phyloP scores from a whole-genome alignment of 2,888 invertebrate genomes.

The Drosophila basisetae region DNA sequence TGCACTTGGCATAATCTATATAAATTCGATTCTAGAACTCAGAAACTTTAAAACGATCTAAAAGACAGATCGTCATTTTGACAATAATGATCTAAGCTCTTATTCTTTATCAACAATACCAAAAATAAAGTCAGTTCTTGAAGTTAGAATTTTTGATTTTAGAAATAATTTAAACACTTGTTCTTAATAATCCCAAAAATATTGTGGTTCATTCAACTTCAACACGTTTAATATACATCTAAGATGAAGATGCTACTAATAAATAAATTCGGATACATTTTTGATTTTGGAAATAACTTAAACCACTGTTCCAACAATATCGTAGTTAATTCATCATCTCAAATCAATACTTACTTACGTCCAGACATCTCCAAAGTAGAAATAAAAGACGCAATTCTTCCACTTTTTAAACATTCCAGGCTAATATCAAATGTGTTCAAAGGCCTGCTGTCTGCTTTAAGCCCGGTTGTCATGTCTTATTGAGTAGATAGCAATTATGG shows the following conservation, averaged over 20 bases:
- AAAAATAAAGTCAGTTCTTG: not conserved
- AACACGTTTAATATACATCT: not conserved
- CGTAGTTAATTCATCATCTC: not conserved
- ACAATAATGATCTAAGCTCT: not conserved
- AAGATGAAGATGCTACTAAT: not conserved
- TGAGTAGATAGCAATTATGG: constrained; percentile 25
- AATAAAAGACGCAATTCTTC: not conserved
- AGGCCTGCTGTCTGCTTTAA: not conserved
- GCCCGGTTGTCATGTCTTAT: constrained; percentile 18
- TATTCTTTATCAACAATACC: not conserved
- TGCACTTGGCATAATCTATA: not conserved
- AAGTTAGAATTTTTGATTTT: not conserved
- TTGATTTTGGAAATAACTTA: not conserved
- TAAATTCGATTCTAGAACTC: not conserved
- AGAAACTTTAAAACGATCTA: not conserved
- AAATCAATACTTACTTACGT: not conserved
- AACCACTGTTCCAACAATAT: not conserved
- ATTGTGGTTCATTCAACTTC: not conserved
- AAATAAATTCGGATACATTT: not conserved
- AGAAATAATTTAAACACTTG: not conserved
- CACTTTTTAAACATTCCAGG: not conserved
- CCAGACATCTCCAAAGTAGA: not conserved
- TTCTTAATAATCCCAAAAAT: not conserved
- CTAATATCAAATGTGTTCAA: not conserved
- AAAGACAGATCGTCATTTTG: too few species aligned